These are phyloP conservation scores for Drosophila meridiana DNA, from an alignment of 2,888 invertebrate species.

Conservation along the genomic window DNA sequence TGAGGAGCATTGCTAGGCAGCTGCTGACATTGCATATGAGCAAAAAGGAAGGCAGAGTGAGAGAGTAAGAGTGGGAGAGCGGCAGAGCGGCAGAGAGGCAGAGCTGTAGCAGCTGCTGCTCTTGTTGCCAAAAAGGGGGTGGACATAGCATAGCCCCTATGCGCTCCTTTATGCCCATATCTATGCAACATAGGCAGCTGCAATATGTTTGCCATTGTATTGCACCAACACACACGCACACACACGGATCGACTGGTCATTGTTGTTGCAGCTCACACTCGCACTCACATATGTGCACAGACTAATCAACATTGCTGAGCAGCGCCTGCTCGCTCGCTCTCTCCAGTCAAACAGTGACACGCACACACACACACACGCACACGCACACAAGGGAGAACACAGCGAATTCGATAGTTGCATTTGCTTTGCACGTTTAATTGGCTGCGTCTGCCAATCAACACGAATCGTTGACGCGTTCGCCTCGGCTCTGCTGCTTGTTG, in stretches of 20 bases:
- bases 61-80: slow-evolving; percentile 13
- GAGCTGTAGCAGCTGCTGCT: slow-evolving; percentile 30
- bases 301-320: slow-evolving; percentile 19
- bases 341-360: not conserved
- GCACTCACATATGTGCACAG: slow-evolving; percentile 9
- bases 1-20: slow-evolving; percentile 23
- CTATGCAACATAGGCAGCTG: slow-evolving; percentile 42
- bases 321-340: slow-evolving; percentile 2
- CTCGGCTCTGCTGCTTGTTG: slow-evolving; percentile 9
- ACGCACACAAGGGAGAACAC: not conserved
- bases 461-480: slow-evolving; percentile 47
- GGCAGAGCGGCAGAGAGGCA: slow-evolving; percentile 9
- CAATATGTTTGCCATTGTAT: slow-evolving; percentile 47
- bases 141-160: slow-evolving; percentile 18
- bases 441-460: slow-evolving; percentile 63
- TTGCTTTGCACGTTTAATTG: slow-evolving; percentile 53
- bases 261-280: slow-evolving; percentile 20
- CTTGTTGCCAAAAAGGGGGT: slow-evolving; percentile 28
- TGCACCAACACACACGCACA: slow-evolving; percentile 26
- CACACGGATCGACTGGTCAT: not conserved
- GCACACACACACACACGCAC: not conserved
- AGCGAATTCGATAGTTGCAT: slow-evolving; percentile 22
- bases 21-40: slow-evolving; percentile 54
- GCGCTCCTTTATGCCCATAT: slow-evolving; percentile 13
- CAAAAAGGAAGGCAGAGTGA: slow-evolving; percentile 13